phyloP scores from a whole-genome alignment of 1,140 invertebrate genomes.

The Brachionus manjavacas region DNA sequence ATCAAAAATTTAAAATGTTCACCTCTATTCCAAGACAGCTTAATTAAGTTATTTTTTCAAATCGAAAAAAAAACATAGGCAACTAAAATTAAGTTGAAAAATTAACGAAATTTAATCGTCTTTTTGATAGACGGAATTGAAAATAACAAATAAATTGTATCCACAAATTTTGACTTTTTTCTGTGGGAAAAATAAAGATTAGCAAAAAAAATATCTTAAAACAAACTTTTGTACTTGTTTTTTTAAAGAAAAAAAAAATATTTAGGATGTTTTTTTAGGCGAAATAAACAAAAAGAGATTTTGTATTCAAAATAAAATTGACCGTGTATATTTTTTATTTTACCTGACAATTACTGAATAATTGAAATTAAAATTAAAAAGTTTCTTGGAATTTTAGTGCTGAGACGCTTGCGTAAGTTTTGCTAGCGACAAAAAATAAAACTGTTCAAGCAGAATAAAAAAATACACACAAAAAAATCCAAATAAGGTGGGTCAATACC shows the following conservation, averaged over 20 bases:
- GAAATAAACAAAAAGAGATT: neutral
- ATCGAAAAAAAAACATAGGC: too few relatives aligned
- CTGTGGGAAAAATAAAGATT: neutral
- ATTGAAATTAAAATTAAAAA: neutral
- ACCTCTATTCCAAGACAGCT: too few relatives aligned
- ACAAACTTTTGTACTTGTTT: neutral
- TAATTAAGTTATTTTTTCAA: too few relatives aligned
- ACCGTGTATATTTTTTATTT: neutral
- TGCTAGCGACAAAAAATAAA: neutral
- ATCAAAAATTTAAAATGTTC: too few relatives aligned
- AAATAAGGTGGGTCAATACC: neutral
- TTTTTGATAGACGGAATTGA: neutral
- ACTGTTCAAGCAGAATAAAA: neutral
- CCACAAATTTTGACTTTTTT: neutral
- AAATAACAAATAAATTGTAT: neutral
- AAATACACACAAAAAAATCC: neutral
- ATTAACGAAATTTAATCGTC: neutral
- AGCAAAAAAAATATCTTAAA: neutral
- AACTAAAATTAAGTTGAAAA: too few relatives aligned
- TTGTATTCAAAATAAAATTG: neutral
- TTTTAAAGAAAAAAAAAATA: neutral
- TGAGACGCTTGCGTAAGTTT: neutral
- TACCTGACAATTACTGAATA: neutral
- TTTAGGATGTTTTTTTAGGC: neutral
- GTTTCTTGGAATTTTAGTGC: too few relatives aligned